A percentile compares a stretch with the other conserved stretches of the same genome.
Evolutionary conservation across 1,140 invertebrate genomes (phyloP).

Genomic region (Drosophila melanogaster): Release_6_plus_ISO1_MT NT_033779.5:4707001-4707500

Average conservation of each 20-base stretch:
- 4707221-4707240: constrained; percentile 61
- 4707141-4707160: constrained; percentile 56
- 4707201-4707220: constrained; percentile 74
- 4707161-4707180: constrained; percentile 51
- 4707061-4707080: constrained; percentile 55
- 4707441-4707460: constrained; percentile 71
- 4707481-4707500: constrained; percentile 59
- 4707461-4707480: constrained; percentile 39
- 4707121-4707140: constrained; percentile 54
- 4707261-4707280: constrained; percentile 2
- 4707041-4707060: constrained; percentile 72
- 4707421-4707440: constrained; percentile 39
- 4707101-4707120: constrained; percentile 26
- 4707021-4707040: constrained; percentile 46
- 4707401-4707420: constrained; percentile 23
- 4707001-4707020: constrained; percentile 64
- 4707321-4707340: constrained; percentile 64
- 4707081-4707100: neutral
- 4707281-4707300: constrained; percentile 11
- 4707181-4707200: constrained; percentile 77
- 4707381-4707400: constrained; percentile 51
- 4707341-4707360: constrained; percentile 53
- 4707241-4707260: constrained; percentile 8
- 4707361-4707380: constrained; percentile 2
- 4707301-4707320: constrained; percentile 57